Evolutionary conservation across 2,888 invertebrate genomes (phyloP), one percentile per base, ranked within the genome.

Genomic region (Diplazon laetatorius): DNA sequence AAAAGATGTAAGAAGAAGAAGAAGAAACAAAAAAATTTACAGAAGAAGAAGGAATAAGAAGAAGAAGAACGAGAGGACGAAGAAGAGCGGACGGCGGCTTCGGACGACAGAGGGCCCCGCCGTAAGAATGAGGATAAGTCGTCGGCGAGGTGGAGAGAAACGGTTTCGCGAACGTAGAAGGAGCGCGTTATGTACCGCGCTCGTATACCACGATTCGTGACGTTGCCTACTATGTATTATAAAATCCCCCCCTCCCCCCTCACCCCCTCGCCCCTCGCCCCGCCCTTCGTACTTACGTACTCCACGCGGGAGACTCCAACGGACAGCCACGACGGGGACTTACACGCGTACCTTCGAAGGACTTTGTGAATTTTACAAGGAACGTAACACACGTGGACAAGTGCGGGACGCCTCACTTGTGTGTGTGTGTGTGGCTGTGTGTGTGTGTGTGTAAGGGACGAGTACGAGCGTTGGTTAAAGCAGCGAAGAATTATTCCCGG

Each of bases 171-270:
- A 68, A 69, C 66, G 57, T 50, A 66, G 66, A 65, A 71, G 65
- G 66, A 72, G 72, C 30, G 30, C 6, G 2, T 69, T 69, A 57
- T 76, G 72, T 62, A 60, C 20, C 72, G 77, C 42, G 62, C 62
- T 69, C 62, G 77, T 69, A 78, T 50, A 63, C 69, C 68, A 59
- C 44, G 25, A 69, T 77, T 60, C 72, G 55, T 73, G 68, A 72
- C 72, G 72, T 73, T 68, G 68, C 73, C 77, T 57, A 77, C 73
- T 68, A 69, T 77, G 77, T 69, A 69, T 68, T 30, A 30, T 30
- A 30, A 59, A 30, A 30, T 30, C 30, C 6, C 30, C 6, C 30
- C 6, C 30, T 30, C 30, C 6, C 30, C 6, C 30, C 6, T 6
- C 6, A 2, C 6, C 42, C 10, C 10, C 10, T 12, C 10, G 2